Conservation (phyloP, 2,888 invertebrate genomes). For the Brenthis ino region DNA sequence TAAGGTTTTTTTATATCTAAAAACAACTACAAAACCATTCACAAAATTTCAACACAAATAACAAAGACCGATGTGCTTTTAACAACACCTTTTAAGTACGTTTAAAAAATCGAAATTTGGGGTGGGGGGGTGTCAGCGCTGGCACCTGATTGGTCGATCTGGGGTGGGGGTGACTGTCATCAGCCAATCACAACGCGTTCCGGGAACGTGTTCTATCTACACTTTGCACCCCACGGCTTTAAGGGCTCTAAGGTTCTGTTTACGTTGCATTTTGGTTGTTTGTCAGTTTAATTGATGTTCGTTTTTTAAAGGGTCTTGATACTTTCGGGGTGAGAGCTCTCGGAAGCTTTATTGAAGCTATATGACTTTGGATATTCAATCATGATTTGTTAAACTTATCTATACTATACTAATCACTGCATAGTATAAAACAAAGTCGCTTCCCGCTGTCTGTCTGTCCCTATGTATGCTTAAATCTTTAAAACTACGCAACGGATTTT, state of each 20-base stretch:
- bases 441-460: no score
- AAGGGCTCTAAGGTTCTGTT: constrained; percentile 72
- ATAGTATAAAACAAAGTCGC: no score
- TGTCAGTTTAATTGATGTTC: constrained; percentile 56
- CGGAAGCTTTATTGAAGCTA: no score
- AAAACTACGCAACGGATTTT: no score
- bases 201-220: constrained; percentile 72
- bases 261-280: constrained; percentile 77
- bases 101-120: constrained; percentile 6
- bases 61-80: constrained; percentile 9
- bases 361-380: no score
- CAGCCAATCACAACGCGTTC: constrained; percentile 56
- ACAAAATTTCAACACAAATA: neutral
- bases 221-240: constrained; percentile 60
- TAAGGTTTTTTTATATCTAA: neutral
- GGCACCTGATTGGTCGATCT: constrained; percentile 44
- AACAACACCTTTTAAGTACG: constrained; percentile 6
- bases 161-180: constrained; percentile 51
- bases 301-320: constrained; percentile 43
- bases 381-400: no score
- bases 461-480: no score
- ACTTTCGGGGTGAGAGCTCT: no score
- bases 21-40: neutral
- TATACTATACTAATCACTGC: no score
- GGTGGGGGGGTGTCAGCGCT: neutral